A percentile compares a stretch with the other conserved stretches of the same genome.
Evolutionary conservation across 2,797 vertebrate species (phyloP).

Genomic region (Leptatherina wallacei): DNA sequence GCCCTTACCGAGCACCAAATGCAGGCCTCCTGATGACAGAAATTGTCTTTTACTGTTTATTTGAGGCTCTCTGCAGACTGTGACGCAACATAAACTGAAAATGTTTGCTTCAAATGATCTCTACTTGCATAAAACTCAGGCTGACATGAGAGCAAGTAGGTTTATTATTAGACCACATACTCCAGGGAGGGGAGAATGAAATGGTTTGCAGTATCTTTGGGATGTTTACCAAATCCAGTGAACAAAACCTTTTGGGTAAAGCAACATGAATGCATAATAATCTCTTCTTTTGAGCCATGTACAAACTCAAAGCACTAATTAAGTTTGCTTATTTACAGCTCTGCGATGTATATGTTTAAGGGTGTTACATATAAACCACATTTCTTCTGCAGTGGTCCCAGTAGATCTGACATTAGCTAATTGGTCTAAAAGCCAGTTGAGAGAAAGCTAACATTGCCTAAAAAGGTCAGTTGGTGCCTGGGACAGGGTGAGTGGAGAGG

Average conservation of each 20-base stretch:
- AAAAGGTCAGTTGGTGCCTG: slow-evolving; percentile 73
- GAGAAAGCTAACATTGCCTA: slow-evolving; percentile 80
- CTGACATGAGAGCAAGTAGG: slow-evolving; percentile 18
- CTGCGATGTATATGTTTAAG: neutral
- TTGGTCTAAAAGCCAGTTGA: slow-evolving; percentile 61
- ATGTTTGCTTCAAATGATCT: slow-evolving; percentile 26
- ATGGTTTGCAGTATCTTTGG: slow-evolving; percentile 38
- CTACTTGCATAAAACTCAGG: slow-evolving; percentile 10
- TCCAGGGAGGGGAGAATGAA: slow-evolving; percentile 9
- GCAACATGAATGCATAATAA: slow-evolving; percentile 6
- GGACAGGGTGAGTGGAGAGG: slow-evolving; percentile 41
- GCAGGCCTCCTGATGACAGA: slow-evolving; percentile 6
- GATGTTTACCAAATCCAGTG: slow-evolving; percentile 3
- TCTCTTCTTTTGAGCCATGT: neutral
- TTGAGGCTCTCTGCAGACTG: slow-evolving; percentile 5
- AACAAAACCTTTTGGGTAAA: slow-evolving; percentile 25
- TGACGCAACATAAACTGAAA: slow-evolving; percentile 21
- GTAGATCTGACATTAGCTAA: slow-evolving; percentile 65
- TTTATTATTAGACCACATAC: slow-evolving; percentile 42
- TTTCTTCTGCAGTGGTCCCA: slow-evolving; percentile 43
- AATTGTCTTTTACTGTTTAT: slow-evolving; percentile 5
- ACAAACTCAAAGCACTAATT: slow-evolving; percentile 11
- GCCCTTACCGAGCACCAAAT: neutral
- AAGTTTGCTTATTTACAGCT: slow-evolving; percentile 13
- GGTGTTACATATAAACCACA: slow-evolving; percentile 42